Conservation (phyloP, 2,113 vertebrate species). For the Misgurnus mizolepis region DNA sequence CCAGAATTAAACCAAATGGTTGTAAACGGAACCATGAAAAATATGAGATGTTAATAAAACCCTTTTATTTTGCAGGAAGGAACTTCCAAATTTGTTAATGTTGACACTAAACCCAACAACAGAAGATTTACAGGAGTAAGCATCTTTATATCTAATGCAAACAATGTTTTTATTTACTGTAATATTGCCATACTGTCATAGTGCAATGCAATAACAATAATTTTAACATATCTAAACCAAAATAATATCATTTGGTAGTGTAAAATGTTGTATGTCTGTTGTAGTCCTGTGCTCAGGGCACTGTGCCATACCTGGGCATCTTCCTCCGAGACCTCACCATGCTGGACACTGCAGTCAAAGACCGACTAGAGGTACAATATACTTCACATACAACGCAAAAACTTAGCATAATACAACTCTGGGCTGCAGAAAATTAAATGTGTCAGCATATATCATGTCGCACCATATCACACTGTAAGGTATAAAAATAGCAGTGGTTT, state of each 20-base stretch:
- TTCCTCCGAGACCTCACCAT: slow-evolving; percentile 90
- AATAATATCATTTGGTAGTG: no score
- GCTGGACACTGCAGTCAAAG: slow-evolving; percentile 87
- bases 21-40: no score
- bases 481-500: slow-evolving; percentile 29
- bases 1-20: no score
- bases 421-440: background rate
- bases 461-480: background rate
- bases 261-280: slow-evolving; percentile 7
- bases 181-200: no score
- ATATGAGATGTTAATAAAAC: background rate
- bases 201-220: background rate
- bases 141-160: background rate
- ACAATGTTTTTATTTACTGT: background rate
- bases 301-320: slow-evolving; percentile 89
- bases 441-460: background rate
- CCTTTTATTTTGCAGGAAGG: slow-evolving; percentile 60
- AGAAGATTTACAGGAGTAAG: slow-evolving; percentile 68
- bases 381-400: no score
- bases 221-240: background rate
- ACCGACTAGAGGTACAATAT: slow-evolving; percentile 75
- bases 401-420: background rate
- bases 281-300: slow-evolving; percentile 70
- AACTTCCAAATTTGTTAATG: slow-evolving; percentile 71
- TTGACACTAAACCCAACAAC: slow-evolving; percentile 69